phyloP scores from a whole-genome alignment of 2,797 vertebrate species.

The Moxostoma hubbsi region DNA sequence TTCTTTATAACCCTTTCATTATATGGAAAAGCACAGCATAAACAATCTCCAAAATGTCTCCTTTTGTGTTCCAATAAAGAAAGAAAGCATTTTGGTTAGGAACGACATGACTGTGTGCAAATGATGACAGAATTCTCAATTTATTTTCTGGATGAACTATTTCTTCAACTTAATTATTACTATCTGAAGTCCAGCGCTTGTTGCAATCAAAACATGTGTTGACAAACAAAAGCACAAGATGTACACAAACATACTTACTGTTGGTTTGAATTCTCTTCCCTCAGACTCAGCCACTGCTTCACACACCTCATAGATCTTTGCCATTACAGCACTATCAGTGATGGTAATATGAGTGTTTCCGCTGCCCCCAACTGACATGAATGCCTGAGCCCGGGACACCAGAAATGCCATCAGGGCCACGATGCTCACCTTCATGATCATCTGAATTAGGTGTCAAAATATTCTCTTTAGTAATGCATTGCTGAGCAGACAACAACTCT shows the following conservation, averaged over 20 bases:
- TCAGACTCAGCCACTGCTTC: constrained; percentile 61
- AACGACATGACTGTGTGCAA: too few species aligned
- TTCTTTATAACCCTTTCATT: too few species aligned
- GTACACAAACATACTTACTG: constrained; percentile 60
- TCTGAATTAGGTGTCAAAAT: constrained; percentile 8
- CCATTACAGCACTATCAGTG: constrained; percentile 66
- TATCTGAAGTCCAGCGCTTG: too few species aligned
- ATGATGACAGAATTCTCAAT: too few species aligned
- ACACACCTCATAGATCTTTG: constrained; percentile 71
- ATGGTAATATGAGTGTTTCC: constrained; percentile 71
- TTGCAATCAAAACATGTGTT: too few species aligned
- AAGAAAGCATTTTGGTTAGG: too few species aligned
- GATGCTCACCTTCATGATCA: constrained; percentile 52
- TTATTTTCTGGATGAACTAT: too few species aligned
- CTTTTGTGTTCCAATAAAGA: too few species aligned
- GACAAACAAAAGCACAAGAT: too few species aligned
- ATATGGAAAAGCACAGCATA: too few species aligned
- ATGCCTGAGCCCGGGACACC: constrained; percentile 60
- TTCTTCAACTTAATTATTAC: too few species aligned
- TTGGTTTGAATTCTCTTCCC: constrained; percentile 70
- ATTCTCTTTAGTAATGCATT: background rate
- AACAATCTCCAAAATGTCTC: too few species aligned
- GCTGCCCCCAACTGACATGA: constrained; percentile 63
- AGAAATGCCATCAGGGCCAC: constrained; percentile 54
- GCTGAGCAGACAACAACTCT: background rate